A percentile compares a stretch with the other conserved stretches of the same genome.
Evolutionary conservation across 2,888 invertebrate species (phyloP).

Genomic region (Sarcophaga carnaria): DNA sequence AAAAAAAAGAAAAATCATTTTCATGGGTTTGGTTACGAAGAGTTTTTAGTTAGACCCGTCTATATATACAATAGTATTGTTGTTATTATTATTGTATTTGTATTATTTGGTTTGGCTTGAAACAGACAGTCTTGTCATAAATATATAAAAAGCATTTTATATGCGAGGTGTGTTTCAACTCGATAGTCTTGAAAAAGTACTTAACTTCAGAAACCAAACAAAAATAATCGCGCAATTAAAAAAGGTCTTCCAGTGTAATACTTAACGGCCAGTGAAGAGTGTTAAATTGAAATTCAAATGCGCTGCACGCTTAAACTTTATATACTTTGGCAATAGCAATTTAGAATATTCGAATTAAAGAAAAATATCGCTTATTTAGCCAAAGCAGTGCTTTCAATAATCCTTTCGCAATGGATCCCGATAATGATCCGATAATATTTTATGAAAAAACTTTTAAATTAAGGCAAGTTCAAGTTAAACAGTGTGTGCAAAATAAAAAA

Average conservation of each 20-base stretch:
- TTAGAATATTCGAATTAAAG: conserved; percentile 4
- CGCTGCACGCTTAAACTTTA: conserved; percentile 72
- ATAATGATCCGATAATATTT: conserved; percentile 77
- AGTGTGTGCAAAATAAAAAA: neutral
- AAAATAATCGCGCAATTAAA: conserved; percentile 63
- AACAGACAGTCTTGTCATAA: conserved; percentile 30
- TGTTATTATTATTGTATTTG: neutral
- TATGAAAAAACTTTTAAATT: conserved; percentile 73
- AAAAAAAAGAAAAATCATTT: neutral
- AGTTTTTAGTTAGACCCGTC: neutral
- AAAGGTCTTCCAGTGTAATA: conserved; percentile 69
- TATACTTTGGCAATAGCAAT: neutral
- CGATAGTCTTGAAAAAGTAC: conserved; percentile 52
- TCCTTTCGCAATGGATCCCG: conserved; percentile 75
- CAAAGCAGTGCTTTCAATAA: neutral
- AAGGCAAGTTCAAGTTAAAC: conserved; percentile 52
- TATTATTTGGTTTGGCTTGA: conserved; percentile 33
- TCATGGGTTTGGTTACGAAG: conserved; percentile 30
- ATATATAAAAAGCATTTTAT: conserved; percentile 43
- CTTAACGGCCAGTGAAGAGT: conserved; percentile 70
- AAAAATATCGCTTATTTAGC: neutral
- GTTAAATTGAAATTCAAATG: conserved; percentile 74
- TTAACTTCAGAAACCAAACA: neutral
- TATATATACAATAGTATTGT: neutral
- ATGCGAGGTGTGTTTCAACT: conserved; percentile 52